These are phyloP conservation scores for Hassar affinis DNA, from an alignment of 2,113 vertebrate genomes.

Conservation along the genomic window DNA sequence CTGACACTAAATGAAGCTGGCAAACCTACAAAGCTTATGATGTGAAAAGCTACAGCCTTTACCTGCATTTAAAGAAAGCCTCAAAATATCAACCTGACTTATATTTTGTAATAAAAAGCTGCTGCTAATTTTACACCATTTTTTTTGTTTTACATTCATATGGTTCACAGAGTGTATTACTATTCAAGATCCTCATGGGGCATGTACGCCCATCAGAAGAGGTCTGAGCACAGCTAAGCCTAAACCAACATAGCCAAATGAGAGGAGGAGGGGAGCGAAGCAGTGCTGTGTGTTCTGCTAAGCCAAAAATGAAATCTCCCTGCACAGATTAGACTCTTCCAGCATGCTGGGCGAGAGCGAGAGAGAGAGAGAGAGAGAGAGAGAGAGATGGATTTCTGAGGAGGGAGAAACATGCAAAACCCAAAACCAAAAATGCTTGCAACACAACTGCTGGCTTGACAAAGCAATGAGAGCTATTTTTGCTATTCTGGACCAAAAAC, in stretches of 20 bases:
- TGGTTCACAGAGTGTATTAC: background rate
- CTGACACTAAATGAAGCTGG: background rate
- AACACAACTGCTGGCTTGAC: constrained; percentile 32
- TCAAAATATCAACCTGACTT: background rate
- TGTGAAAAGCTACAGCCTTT: background rate
- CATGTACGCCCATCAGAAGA: constrained; percentile 35
- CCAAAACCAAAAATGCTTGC: constrained; percentile 39
- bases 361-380: constrained; percentile 12
- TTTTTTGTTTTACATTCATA: background rate
- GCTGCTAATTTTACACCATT: background rate
- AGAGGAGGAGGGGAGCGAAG: constrained; percentile 58
- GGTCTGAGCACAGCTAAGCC: constrained; percentile 41
- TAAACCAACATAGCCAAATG: constrained; percentile 49
- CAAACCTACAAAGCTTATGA: background rate
- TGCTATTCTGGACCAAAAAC: constrained; percentile 19
- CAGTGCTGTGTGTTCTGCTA: constrained; percentile 73
- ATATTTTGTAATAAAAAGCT: background rate
- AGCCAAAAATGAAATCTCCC: constrained; percentile 78
- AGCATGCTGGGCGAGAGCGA: constrained; percentile 52
- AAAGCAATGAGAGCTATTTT: constrained; percentile 39
- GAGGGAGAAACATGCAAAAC: constrained; percentile 35
- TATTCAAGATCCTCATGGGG: constrained; percentile 33
- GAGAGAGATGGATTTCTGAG: constrained; percentile 25
- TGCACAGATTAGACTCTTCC: constrained; percentile 78
- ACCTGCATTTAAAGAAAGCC: background rate